These are phyloP conservation scores for Sebastes hopkinsi DNA, from an alignment of 2,797 vertebrate species.

Conservation along the genomic window DNA sequence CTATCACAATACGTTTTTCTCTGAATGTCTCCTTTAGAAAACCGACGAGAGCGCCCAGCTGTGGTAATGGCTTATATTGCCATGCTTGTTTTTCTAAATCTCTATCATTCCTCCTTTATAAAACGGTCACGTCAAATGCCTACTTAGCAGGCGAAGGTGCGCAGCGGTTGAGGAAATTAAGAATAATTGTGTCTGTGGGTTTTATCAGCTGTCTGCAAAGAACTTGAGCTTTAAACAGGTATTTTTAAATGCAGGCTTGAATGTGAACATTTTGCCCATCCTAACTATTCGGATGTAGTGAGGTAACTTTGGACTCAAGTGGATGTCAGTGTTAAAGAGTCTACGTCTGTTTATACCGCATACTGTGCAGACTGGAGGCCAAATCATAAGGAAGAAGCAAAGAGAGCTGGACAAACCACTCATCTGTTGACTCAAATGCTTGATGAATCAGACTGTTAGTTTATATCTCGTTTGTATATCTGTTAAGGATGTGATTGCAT, in stretches of 20 bases:
- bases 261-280: not conserved
- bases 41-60: not conserved
- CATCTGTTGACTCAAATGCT: not conserved
- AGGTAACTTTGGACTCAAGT: not conserved
- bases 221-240: not conserved
- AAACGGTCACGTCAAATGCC: not conserved
- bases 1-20: not conserved
- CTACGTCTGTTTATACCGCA: not conserved
- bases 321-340: not conserved
- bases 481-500: not conserved
- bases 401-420: not conserved
- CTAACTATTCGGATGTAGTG: not conserved
- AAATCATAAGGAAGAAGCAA: not conserved
- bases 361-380: not conserved
- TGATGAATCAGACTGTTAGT: not conserved
- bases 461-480: not conserved
- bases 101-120: slow-evolving; percentile 3
- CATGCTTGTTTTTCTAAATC: not conserved
- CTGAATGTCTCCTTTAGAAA: not conserved
- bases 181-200: slow-evolving; percentile 22
- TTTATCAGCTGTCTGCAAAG: slow-evolving; percentile 20
- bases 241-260: slow-evolving; percentile 3
- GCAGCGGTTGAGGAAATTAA: slow-evolving; percentile 7
- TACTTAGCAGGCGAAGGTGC: slow-evolving; percentile 1
- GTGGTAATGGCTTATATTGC: slow-evolving; percentile 1